Percentiles rank a stretch among this genome's conserved stretches.
phyloP scores from a whole-genome alignment of 2,113 vertebrate genomes.

The Porphyrio hochstetteri region DNA sequence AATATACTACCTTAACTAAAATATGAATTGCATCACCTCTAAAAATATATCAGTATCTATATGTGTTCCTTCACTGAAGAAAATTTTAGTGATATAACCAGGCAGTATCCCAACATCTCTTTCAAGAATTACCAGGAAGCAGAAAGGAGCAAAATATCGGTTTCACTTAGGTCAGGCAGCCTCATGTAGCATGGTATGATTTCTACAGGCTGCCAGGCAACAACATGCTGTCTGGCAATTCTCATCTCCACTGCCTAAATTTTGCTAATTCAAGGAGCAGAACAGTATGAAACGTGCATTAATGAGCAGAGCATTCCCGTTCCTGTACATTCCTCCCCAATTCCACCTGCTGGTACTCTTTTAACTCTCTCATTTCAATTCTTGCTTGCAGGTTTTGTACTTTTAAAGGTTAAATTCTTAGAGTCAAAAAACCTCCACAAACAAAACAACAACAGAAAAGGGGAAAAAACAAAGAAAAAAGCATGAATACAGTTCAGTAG shows the following conservation, averaged over 20 bases:
- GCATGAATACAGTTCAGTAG: not conserved
- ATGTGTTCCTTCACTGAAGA: not conserved
- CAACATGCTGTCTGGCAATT: not conserved
- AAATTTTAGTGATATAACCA: not conserved
- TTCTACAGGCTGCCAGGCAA: slow-evolving; percentile 38
- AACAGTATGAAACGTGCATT: not conserved
- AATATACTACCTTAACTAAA: slow-evolving; percentile 24
- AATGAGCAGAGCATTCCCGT: not conserved
- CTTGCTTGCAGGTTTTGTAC: not conserved
- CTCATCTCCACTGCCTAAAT: not conserved
- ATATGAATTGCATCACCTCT: slow-evolving; percentile 29
- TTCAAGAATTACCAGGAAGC: slow-evolving; percentile 11
- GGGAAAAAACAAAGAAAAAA: not conserved
- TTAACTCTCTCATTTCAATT: not conserved
- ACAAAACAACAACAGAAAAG: not conserved
- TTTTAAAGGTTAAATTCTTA: not conserved
- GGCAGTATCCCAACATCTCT: slow-evolving; percentile 30
- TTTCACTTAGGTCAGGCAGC: slow-evolving; percentile 35
- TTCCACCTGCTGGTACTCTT: not conserved
- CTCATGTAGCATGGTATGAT: not conserved
- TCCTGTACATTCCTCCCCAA: not conserved
- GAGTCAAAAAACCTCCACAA: not conserved
- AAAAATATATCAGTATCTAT: slow-evolving; percentile 20
- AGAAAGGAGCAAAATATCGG: slow-evolving; percentile 13
- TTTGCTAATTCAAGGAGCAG: not conserved